Evolutionary conservation across 2,888 invertebrate species (phyloP).

Genomic region (Petrolisthes manimaculis): DNA sequence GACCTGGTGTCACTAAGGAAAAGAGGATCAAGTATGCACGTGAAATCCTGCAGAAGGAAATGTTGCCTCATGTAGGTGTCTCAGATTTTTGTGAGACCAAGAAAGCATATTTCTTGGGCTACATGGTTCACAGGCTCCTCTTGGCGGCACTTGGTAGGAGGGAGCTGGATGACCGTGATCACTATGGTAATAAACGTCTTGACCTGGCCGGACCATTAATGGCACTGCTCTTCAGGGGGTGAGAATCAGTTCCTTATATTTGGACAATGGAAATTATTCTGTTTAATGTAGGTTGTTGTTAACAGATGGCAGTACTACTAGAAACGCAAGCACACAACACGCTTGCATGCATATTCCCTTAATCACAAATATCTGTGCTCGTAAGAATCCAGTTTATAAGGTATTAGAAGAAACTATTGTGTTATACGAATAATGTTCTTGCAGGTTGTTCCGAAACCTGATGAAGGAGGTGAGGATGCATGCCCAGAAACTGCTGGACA

Average conservation of each 20-base stretch:
- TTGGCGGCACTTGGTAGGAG: slow-evolving; percentile 94
- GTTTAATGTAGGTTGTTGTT: too few relatives aligned
- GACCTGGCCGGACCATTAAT: slow-evolving; percentile 97
- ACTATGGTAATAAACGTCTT: slow-evolving; percentile 98
- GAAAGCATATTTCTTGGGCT: slow-evolving; percentile 98
- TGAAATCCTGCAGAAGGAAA: slow-evolving; percentile 99
- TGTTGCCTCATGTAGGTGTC: slow-evolving; percentile 99
- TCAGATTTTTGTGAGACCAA: slow-evolving; percentile 99
- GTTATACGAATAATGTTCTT: slow-evolving; percentile 57
- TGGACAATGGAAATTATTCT: too few relatives aligned
- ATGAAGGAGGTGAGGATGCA: slow-evolving; percentile 98
- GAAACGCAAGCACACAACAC: not conserved
- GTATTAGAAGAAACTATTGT: not conserved
- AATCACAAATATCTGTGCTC: not conserved
- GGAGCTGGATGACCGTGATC: slow-evolving; percentile 99
- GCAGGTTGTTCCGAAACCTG: slow-evolving; percentile 88
- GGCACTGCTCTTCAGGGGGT: slow-evolving; percentile 95
- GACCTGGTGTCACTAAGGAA: slow-evolving; percentile 98
- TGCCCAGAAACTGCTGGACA: slow-evolving; percentile 98
- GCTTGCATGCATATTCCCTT: not conserved
- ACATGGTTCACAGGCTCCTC: slow-evolving; percentile 98
- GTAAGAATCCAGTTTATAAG: too few relatives aligned
- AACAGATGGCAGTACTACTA: too few relatives aligned
- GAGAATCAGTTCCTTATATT: slow-evolving; percentile 62
- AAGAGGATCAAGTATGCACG: slow-evolving; percentile 99